Conservation (phyloP, 2,113 vertebrate species). For the Boleophthalmus pectinirostris region DNA sequence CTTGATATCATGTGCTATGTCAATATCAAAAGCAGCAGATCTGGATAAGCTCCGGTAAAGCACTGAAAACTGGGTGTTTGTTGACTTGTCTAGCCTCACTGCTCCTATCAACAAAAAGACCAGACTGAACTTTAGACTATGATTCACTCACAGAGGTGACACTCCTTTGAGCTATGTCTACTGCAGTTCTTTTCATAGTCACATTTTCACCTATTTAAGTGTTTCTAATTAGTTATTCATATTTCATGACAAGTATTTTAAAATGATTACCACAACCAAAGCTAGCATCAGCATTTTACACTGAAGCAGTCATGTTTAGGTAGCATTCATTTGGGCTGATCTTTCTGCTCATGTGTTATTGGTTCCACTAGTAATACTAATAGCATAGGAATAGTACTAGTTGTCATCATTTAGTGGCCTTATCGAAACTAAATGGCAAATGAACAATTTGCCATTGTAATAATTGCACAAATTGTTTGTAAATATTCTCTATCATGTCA, state of each 20-base stretch:
- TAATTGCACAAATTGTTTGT: too few relatives aligned
- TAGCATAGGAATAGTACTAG: too few relatives aligned
- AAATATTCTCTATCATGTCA: too few relatives aligned
- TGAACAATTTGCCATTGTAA: too few relatives aligned
- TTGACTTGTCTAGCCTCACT: slow-evolving; percentile 25
- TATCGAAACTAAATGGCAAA: too few relatives aligned
- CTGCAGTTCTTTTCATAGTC: not conserved
- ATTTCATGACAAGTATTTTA: not conserved
- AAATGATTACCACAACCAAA: not conserved
- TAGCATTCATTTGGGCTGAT: too few relatives aligned
- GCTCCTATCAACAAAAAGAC: slow-evolving; percentile 37
- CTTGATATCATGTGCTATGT: too few relatives aligned
- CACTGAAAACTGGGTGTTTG: slow-evolving; percentile 37
- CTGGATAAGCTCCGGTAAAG: not conserved
- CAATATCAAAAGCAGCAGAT: not conserved
- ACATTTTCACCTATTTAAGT: not conserved
- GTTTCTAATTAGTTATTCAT: not conserved
- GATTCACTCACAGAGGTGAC: slow-evolving; percentile 20
- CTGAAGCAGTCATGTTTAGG: too few relatives aligned
- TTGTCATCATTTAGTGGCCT: too few relatives aligned
- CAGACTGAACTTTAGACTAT: slow-evolving; percentile 28
- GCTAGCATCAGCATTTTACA: not conserved
- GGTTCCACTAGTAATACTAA: too few relatives aligned
- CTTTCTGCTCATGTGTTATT: too few relatives aligned
- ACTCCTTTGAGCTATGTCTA: not conserved